Percentiles rank a stretch among this genome's conserved stretches.
Evolutionary conservation across 2,888 invertebrate species (phyloP).

Genomic region (Ophioninae sp.): DNA sequence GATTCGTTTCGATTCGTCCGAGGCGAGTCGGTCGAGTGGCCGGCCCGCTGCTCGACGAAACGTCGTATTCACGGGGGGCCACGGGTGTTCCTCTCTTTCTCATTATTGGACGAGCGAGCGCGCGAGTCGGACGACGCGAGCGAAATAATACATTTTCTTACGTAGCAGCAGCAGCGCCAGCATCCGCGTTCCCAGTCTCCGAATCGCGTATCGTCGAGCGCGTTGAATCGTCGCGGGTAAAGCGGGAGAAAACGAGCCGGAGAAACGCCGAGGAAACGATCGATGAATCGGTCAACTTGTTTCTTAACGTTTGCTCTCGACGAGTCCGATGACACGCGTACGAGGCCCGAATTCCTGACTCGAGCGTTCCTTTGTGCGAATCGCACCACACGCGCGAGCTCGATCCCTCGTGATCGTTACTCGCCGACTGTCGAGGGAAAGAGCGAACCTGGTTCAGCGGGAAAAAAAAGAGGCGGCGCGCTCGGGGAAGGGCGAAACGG

Average conservation of each 20-base stretch:
- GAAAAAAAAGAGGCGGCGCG: conserved; percentile 15
- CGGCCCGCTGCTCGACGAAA: no score
- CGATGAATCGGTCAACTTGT: not conserved
- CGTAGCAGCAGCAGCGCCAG: not conserved
- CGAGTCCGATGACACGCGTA: conserved; percentile 22
- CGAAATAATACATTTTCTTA: not conserved
- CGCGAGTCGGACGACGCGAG: not conserved
- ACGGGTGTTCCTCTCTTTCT: not conserved
- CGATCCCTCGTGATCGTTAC: conserved; percentile 28
- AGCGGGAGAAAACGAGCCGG: not conserved
- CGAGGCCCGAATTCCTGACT: not conserved
- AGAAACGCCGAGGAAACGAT: not conserved
- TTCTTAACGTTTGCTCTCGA: not conserved
- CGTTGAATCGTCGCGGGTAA: not conserved
- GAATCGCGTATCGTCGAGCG: not conserved
- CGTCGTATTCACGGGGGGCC: no score
- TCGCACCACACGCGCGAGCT: conserved; percentile 5
- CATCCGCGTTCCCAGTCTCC: not conserved
- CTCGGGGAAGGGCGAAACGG: conserved; percentile 28
- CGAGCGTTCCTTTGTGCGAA: conserved; percentile 31
- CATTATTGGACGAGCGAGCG: not conserved
- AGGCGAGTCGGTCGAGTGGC: no score
- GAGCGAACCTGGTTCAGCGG: conserved; percentile 4
- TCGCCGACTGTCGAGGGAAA: conserved; percentile 30
- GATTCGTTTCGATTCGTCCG: no score